phyloP scores from a whole-genome alignment of 2,888 invertebrate genomes.

The Plebejus anna region DNA sequence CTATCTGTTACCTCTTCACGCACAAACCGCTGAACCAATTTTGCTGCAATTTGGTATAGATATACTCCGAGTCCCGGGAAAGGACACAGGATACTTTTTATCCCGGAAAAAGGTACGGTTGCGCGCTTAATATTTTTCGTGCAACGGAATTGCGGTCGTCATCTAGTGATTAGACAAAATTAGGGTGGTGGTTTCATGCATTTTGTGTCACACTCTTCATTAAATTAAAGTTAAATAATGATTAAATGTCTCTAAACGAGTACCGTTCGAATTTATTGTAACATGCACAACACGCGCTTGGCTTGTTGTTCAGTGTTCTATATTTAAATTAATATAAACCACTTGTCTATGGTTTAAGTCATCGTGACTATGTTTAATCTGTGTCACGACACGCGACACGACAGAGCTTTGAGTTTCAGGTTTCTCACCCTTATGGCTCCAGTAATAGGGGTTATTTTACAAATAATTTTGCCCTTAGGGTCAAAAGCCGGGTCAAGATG shows the following conservation, averaged over 20 bases:
- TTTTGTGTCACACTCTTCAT: too few relatives aligned
- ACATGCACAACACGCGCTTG: background rate
- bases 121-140: too few relatives aligned
- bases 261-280: too few relatives aligned
- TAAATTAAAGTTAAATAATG: background rate
- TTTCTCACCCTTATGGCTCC: background rate
- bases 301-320: background rate
- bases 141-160: too few relatives aligned
- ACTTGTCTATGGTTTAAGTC: slow-evolving; percentile 35
- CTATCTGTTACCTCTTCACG: too few relatives aligned
- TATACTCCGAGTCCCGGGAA: too few relatives aligned
- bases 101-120: too few relatives aligned
- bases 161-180: too few relatives aligned
- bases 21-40: too few relatives aligned
- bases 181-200: too few relatives aligned
- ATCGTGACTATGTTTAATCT: slow-evolving; percentile 42
- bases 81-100: too few relatives aligned
- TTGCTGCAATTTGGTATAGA: too few relatives aligned
- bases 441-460: background rate
- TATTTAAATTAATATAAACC: background rate
- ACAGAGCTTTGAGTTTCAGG: slow-evolving; percentile 33
- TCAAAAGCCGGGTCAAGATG: slow-evolving; percentile 33
- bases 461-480: slow-evolving; percentile 32
- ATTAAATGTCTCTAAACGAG: background rate
- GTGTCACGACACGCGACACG: slow-evolving; percentile 42